Evolutionary conservation across 2,888 invertebrate genomes (phyloP).

Genomic region (Dasysyrphus albostriatus): DNA sequence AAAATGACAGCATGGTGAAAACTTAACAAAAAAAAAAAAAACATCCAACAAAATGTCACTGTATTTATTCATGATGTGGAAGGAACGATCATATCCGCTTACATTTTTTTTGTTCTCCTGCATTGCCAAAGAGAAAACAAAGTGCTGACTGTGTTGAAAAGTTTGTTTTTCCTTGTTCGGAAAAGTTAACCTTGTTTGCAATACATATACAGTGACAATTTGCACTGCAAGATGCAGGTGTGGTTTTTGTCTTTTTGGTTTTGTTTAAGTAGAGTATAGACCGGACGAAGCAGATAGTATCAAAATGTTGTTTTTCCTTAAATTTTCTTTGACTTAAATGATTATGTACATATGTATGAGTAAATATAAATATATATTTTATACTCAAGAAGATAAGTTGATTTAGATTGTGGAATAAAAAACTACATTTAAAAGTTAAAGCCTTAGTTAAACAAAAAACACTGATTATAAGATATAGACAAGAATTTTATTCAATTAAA

Average conservation of each 20-base stretch:
- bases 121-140: neutral
- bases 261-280: neutral
- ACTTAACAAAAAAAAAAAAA: constrained; percentile 1
- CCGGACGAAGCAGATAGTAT: rapidly evolving
- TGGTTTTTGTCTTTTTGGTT: neutral
- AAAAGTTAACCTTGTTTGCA: neutral
- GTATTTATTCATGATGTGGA: constrained; percentile 47
- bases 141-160: neutral
- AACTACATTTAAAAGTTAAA: too few relatives aligned
- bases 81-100: constrained; percentile 35
- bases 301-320: neutral
- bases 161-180: neutral
- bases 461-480: too few relatives aligned
- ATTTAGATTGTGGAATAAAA: too few relatives aligned
- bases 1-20: constrained; percentile 7
- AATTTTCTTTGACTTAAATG: neutral
- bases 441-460: too few relatives aligned
- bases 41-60: constrained; percentile 57
- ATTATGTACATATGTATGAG: too few relatives aligned
- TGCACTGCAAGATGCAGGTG: neutral
- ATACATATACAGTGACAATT: neutral
- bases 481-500: too few relatives aligned
- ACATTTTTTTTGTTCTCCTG: neutral
- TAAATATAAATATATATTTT: too few relatives aligned
- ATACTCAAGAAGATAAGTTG: too few relatives aligned